Evolutionary conservation across 2,113 vertebrate species (phyloP).

Genomic region (Halichoerus grypus): DNA sequence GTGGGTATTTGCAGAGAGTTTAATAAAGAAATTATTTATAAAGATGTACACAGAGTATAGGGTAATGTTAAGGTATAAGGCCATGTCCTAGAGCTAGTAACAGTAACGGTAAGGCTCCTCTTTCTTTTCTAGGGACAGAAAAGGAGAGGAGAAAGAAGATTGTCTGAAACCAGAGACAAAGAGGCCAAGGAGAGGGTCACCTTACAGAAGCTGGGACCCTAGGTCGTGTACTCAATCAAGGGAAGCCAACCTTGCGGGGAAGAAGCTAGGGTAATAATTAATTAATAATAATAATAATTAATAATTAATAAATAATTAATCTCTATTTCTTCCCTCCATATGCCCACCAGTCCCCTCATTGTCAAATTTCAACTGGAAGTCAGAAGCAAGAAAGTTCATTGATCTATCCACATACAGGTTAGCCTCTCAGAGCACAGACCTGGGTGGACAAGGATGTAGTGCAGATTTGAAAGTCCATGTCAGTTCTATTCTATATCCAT

Average conservation of each 20-base stretch:
- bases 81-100: neutral
- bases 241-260: neutral
- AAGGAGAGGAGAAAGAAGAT: neutral
- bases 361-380: neutral
- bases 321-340: neutral
- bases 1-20: neutral
- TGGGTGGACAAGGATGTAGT: neutral
- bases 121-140: neutral
- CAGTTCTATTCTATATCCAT: neutral
- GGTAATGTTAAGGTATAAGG: neutral
- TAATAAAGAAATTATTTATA: neutral
- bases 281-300: no score
- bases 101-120: fast-evolving
- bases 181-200: neutral
- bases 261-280: neutral
- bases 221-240: neutral
- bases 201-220: fast-evolving
- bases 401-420: neutral
- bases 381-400: neutral
- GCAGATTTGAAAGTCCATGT: neutral
- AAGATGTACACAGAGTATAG: neutral
- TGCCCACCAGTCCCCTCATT: fast-evolving
- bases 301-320: no score
- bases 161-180: neutral
- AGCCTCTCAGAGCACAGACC: neutral